Conservation (phyloP, 1,140 invertebrate species). For the Chrysoperla carnea region DNA sequence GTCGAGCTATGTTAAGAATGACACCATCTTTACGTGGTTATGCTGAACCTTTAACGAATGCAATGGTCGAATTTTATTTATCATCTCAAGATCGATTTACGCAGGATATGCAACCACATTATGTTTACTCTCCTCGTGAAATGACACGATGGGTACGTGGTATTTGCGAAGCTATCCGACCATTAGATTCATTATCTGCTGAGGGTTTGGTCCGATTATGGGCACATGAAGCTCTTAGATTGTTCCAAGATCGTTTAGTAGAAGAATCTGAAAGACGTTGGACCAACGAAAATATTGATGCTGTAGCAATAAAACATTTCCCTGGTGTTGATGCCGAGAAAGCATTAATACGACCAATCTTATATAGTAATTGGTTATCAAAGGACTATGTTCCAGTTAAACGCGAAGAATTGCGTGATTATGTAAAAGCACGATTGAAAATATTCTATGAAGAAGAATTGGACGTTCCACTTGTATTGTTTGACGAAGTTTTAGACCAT, state of each 20-base stretch:
- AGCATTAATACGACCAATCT: constrained; percentile 75
- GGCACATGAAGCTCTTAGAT: constrained; percentile 93
- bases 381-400: constrained; percentile 97
- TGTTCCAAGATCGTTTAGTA: constrained; percentile 94
- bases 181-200: constrained; percentile 75
- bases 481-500: constrained; percentile 98
- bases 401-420: constrained; percentile 85
- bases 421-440: constrained; percentile 91
- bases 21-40: constrained; percentile 79
- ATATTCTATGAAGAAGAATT: constrained; percentile 99
- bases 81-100: constrained; percentile 95
- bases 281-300: constrained; percentile 98
- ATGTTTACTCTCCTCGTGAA: constrained; percentile 98
- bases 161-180: constrained; percentile 95
- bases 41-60: constrained; percentile 91
- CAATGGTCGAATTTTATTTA: constrained; percentile 98
- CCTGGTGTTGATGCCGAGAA: constrained; percentile 70
- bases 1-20: constrained; percentile 87
- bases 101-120: constrained; percentile 99
- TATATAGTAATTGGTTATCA: constrained; percentile 98
- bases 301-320: constrained; percentile 90
- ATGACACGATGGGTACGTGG: constrained; percentile 99
- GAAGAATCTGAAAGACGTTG: constrained; percentile 87
- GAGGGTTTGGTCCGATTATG: constrained; percentile 93
- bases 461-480: constrained; percentile 93